Base-by-base conservation (phyloP, 1,140 invertebrate species). In the Camponotus vicinus region DNA sequence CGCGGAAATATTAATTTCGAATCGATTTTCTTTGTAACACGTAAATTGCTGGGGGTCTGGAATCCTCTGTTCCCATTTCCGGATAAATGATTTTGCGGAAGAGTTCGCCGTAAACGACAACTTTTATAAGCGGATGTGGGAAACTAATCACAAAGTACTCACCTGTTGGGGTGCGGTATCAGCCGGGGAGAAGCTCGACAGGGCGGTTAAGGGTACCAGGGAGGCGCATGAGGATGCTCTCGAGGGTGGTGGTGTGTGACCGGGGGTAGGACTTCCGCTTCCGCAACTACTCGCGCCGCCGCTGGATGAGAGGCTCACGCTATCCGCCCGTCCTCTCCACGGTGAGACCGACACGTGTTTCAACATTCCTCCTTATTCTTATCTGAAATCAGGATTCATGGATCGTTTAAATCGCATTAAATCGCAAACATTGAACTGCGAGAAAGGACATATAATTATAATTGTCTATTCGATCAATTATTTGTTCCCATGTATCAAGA, bases 261-360 rank as follows among this genome's bases (percentile, higher is more conserved):
- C 94, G 15, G 95, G 94, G 83, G 94, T 95, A 63, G 94, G 93
- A 91, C 94, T 95, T 92, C 93, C 93, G 92, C 94, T 94, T 92
- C 94, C 95, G 91, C 96, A 96, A 89, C 96, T 97, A 84, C 96
- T 97, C 91, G 96, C 96, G 79, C 97, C 97, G 49, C 97, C 96
- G 57, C 97, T 97, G 37, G 97, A 98, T 91, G 97, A 97, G 52
- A 98, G 95, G 88, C 97, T 98, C 78, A 98, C 96, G 82, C 97
- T 98, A 95, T 98, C 98, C 70, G 97, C 97, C 92, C 97, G 96
- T 88, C 96, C 97, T 93, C 97, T 96, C 95, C 97, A 97, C 86
- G 97, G 97, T 88, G 97, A 98, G 93, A 98, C 96, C 95, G 98
- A 97, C 94, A 98, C 98, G 97, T 98, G 98, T 95, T 98, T 98